Base-by-base conservation (phyloP, 2,888 invertebrate genomes). In the Leistus spinibarbis region DNA sequence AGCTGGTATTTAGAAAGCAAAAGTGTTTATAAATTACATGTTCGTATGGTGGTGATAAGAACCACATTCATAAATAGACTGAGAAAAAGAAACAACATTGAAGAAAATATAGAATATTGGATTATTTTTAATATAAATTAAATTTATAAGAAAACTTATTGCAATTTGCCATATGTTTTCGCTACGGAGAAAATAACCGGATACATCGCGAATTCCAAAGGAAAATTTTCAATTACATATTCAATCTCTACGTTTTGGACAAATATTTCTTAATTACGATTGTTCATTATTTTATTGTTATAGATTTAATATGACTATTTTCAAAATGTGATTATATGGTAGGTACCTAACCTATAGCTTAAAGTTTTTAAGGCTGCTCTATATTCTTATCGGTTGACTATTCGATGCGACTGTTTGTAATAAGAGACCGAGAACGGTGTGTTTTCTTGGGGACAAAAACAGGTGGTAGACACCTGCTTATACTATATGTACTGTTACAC, bases 351-450 rank as follows among this genome's bases (percentile, higher is more conserved):
- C n/a, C n/a, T n/a, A n/a, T n/a, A n/a, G n/a, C n/a, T n/a, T n/a
- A 27, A 7, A 9, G 0, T 27, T 27, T 27, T 27, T 40, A 2
- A 40, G 40, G 40, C 4, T 10, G 40, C 4, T 10, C 27, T 27
- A 27, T 9, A 27, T 27, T 10, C 13, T 40, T 2, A 40, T 13
- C 17, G 67, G 54, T n/a, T n/a, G n/a, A n/a, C n/a, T 54, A 68
- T 56, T 23, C 24, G 68, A 68, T 68, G 54, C 56, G 54, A 64
- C 24, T 68, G 4, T 3, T 16, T 54, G 68, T 56, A 68, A 68
- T 19, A 22, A 3, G 17, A 56, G 68, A 57, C 24, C 57, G 24
- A 56, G 68, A 57, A 57, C 57, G 24, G 7, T 16, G 20, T 10
- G 5, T 54, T 7, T 10, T 40, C 40, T 40, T 40, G 7, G 40